Evolutionary conservation across 30 jellyfish, hydroid and myxozoan genomes (phyloP).

Genomic region (Pseudorhiza aurosa): DNA sequence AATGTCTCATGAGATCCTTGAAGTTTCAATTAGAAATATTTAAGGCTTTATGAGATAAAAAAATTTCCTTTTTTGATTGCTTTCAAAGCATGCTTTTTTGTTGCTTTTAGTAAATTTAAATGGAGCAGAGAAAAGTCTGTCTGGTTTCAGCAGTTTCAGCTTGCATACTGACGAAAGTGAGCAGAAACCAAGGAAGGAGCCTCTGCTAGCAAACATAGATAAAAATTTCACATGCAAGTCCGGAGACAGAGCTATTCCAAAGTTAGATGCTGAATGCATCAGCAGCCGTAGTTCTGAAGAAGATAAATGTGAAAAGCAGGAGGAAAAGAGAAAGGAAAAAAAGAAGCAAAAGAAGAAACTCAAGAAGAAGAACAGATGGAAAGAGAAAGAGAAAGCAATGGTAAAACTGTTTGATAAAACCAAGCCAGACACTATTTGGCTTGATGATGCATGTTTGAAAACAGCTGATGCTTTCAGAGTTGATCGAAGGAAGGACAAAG

Average conservation of each 20-base stretch:
- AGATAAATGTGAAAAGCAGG: not conserved
- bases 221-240: not conserved
- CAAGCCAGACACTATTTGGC: conserved; percentile 89
- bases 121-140: not conserved
- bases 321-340: conserved; percentile 6
- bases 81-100: not conserved
- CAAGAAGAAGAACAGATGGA: conserved; percentile 4
- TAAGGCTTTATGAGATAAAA: not conserved
- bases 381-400: not conserved
- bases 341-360: conserved; percentile 24
- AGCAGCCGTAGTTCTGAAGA: not conserved
- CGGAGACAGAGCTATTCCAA: not conserved
- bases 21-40: not conserved
- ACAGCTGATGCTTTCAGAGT: conserved; percentile 54
- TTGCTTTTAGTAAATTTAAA: not conserved
- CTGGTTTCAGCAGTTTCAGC: not conserved
- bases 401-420: not conserved
- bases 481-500: conserved; percentile 58
- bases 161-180: not conserved
- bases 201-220: too few species aligned
- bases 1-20: too few species aligned
- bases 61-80: not conserved
- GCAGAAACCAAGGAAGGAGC: not conserved
- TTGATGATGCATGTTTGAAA: conserved; percentile 60
- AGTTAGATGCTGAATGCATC: not conserved